phyloP scores from a whole-genome alignment of 2,797 vertebrate genomes.

The Picus viridis region DNA sequence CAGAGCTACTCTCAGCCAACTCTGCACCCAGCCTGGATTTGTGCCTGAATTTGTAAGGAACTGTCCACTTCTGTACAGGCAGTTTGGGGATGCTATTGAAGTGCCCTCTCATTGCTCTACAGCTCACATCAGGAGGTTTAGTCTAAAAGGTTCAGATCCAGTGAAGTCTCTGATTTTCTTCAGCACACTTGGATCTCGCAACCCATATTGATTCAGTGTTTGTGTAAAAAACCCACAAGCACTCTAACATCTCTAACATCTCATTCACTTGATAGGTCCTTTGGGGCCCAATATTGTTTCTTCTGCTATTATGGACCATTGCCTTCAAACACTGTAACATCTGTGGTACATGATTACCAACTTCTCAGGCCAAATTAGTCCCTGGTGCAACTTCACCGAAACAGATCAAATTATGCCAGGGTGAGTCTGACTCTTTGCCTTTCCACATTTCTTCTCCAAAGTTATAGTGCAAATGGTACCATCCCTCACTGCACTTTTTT shows the following conservation, averaged over 20 bases:
- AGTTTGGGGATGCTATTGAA: background rate
- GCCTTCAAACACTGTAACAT: constrained; percentile 55
- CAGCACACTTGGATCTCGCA: background rate
- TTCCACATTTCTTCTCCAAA: background rate
- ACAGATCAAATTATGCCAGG: background rate
- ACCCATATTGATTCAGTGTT: constrained; percentile 25
- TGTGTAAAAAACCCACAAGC: background rate
- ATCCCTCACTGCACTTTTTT: background rate
- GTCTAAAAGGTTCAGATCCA: background rate
- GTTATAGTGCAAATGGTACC: background rate
- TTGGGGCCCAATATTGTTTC: constrained; percentile 50
- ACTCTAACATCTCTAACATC: constrained; percentile 8
- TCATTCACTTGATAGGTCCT: constrained; percentile 57
- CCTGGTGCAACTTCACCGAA: background rate
- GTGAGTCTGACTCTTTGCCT: background rate
- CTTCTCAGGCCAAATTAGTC: constrained; percentile 44
- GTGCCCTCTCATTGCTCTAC: background rate
- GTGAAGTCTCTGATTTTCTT: background rate
- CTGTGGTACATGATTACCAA: constrained; percentile 52
- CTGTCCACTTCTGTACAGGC: background rate
- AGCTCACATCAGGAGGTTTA: background rate
- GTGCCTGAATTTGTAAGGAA: background rate
- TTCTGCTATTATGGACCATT: constrained; percentile 60
- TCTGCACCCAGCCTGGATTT: no score
- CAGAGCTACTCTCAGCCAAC: no score